Conservation (phyloP, 2,113 vertebrate genomes). For the Nesogale talazaci region DNA sequence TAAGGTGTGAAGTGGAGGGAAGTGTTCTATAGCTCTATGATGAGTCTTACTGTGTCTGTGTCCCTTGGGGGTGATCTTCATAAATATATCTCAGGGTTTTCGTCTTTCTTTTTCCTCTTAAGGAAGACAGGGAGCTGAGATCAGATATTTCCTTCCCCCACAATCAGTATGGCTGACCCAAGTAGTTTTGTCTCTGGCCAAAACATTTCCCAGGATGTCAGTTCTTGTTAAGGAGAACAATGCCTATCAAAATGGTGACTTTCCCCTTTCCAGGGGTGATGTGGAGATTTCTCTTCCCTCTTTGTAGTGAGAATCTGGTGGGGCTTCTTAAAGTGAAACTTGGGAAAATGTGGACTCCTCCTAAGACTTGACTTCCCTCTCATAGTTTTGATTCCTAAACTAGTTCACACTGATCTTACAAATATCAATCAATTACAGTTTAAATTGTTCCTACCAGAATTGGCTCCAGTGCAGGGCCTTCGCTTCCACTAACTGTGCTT, state of each 20-base stretch:
- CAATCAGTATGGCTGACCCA: not conserved
- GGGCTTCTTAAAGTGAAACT: not conserved
- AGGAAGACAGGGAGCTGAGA: not conserved
- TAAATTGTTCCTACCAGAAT: not conserved
- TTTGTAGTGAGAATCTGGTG: not conserved
- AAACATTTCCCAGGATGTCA: not conserved
- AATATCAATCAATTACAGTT: not conserved
- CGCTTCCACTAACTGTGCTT: not conserved
- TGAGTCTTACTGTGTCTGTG: not conserved
- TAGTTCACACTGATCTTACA: not conserved
- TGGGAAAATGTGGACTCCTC: not conserved
- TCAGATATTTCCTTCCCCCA: not conserved
- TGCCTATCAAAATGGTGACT: not conserved
- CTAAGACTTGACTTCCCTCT: not conserved
- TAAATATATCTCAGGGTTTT: not conserved
- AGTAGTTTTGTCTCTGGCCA: not conserved
- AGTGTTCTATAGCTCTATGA: not conserved
- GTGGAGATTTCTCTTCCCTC: not conserved
- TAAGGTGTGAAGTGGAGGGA: not conserved
- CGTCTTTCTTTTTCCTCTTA: not conserved
- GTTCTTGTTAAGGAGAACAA: not conserved
- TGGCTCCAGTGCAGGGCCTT: not conserved
- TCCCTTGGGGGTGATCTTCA: not conserved
- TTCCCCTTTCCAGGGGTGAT: not conserved
- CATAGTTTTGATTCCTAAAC: not conserved